Evolutionary conservation across 2,888 invertebrate species (phyloP), one percentile per base, ranked within the genome.

Genomic region (Alloscopus bannaensis): DNA sequence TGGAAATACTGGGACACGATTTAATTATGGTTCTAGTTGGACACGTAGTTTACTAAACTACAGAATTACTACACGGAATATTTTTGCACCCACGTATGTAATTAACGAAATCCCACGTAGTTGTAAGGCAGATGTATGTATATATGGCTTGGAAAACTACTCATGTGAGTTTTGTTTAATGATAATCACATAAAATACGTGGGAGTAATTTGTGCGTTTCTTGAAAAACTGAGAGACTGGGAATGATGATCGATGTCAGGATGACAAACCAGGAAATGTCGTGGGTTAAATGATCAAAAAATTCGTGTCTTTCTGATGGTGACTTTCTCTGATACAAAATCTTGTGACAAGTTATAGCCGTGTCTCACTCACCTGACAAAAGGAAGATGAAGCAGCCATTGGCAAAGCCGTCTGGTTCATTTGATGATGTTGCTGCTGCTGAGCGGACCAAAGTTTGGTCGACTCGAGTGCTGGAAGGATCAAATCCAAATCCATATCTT

Each of bases 401-500:
- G 70, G 36, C 31, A 52, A 31, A 18, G 16, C 52, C 4, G 60
- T 28, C 13, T 28, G 36, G 13, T 59, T 68, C 66, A 31, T 62
- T 52, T 52, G 52, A 22, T 68, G 62, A 40, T 71, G 70, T 29
- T 73, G 81, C 50, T 80, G 81, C 64, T 66, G 60, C 52, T 80
- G 77, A 31, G 72, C 70, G 57, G 82, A 80, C 84, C 84, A 84
- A 70, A 72, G 76, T 71, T 78, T 78, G 11, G 59, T n/a, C 22
- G 78, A 78, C 22, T 78, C 78, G 13, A 80, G 68, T 28, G 84
- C 86, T 62, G 84, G 84, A 31, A 83, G 79, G 77, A 84, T 84
- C 24, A 85, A 73, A 71, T 86, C 86, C 55, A 86, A 75, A 55
- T 86, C 84, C 57, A 84, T 83, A 76, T 86, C 84, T 79, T 84